These are phyloP conservation scores for Endotricha flammealis DNA, from an alignment of 2,888 invertebrate genomes.

Conservation along the genomic window DNA sequence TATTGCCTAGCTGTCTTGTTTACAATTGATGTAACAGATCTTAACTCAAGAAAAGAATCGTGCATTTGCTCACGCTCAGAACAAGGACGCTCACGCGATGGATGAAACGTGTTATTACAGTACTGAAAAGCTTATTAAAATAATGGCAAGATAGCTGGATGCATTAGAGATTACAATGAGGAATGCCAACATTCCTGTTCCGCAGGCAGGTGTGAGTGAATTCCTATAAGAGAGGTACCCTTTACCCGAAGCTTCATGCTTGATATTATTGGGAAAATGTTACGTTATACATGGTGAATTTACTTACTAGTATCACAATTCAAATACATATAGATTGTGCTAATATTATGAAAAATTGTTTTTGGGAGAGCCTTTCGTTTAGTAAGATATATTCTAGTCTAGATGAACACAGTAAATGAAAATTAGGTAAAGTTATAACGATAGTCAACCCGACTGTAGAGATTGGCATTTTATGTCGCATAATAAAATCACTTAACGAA, in stretches of 20 bases:
- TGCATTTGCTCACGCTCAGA: constrained; percentile 50
- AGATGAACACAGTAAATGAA: too few species aligned
- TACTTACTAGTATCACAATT: too few species aligned
- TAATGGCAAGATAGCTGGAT: constrained; percentile 42
- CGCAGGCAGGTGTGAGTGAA: constrained; percentile 33
- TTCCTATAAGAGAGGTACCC: constrained; percentile 23
- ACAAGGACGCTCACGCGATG: constrained; percentile 61
- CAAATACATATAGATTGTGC: too few species aligned
- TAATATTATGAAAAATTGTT: too few species aligned
- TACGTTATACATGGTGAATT: too few species aligned
- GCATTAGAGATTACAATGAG: constrained; percentile 49
- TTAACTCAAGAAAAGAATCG: constrained; percentile 41
- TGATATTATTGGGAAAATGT: constrained; percentile 6
- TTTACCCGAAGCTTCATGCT: constrained; percentile 25
- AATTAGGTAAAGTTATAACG: too few species aligned
- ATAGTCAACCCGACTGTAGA: too few species aligned
- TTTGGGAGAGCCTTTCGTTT: too few species aligned
- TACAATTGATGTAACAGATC: constrained; percentile 11
- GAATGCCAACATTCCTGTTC: constrained; percentile 53
- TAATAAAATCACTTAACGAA: not conserved
- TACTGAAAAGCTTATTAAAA: constrained; percentile 56
- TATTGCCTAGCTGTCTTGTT: constrained; percentile 6
- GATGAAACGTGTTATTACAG: constrained; percentile 34
- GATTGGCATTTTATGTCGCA: too few species aligned
- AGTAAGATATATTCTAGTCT: too few species aligned